Evolutionary conservation across 1,140 invertebrate genomes (phyloP).

Genomic region (Brachionus manjavacas): DNA sequence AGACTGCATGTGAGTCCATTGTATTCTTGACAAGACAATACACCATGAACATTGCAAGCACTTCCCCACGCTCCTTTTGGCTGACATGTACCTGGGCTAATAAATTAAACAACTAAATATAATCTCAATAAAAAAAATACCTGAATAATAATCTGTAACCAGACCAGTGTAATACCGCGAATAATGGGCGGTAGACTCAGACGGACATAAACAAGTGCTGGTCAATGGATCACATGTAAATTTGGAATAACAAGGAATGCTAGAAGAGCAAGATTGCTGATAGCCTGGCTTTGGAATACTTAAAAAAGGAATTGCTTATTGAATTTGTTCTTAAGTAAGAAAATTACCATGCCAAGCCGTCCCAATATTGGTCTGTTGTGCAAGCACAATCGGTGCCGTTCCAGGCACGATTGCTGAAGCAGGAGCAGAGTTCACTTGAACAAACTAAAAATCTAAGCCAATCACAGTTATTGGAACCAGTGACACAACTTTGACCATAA

Average conservation of each 20-base stretch:
- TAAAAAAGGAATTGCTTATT: background rate
- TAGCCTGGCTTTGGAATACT: constrained; percentile 2
- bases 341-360: constrained; percentile 22
- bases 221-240: constrained; percentile 31
- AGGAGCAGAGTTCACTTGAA: background rate
- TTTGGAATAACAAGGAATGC: background rate
- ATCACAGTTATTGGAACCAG: constrained; percentile 1
- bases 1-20: background rate
- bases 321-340: background rate
- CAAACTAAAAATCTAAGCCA: constrained; percentile 13
- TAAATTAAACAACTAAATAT: background rate
- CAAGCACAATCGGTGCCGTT: constrained; percentile 35
- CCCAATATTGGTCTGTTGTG: constrained; percentile 5
- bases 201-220: constrained; percentile 34
- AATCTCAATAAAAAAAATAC: background rate
- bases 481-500: constrained; percentile 27
- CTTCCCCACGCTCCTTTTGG: background rate
- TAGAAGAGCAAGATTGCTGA: background rate
- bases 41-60: background rate
- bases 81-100: background rate
- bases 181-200: background rate
- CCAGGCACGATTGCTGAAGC: constrained; percentile 18
- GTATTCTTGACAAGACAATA: constrained; percentile 26
- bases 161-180: background rate
- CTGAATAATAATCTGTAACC: constrained; percentile 8